phyloP scores from a whole-genome alignment of 2,888 invertebrate species.

The Steinernema hermaphroditum region DNA sequence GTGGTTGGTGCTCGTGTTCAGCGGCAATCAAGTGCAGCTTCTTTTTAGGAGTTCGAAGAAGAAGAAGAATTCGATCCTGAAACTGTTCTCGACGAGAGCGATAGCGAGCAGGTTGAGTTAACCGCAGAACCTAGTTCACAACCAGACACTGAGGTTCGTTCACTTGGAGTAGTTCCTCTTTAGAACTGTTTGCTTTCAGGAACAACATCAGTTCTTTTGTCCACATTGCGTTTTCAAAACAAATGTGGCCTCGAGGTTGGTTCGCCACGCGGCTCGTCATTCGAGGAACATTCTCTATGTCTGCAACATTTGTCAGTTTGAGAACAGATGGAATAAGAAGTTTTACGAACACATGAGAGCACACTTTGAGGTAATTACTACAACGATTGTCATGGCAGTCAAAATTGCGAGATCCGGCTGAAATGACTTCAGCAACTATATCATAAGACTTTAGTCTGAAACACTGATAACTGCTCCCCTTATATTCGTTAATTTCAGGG shows the following conservation, averaged over 20 bases:
- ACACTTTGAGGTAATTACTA: constrained; percentile 65
- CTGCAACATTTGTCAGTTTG: constrained; percentile 74
- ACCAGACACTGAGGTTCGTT: constrained; percentile 56
- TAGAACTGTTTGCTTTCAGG: constrained; percentile 66
- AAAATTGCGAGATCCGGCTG: no score
- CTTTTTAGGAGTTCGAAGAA: constrained; percentile 47
- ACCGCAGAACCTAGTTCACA: constrained; percentile 66
- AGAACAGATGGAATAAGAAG: constrained; percentile 73
- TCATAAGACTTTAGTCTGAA: no score
- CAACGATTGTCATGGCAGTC: no score
- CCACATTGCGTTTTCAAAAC: constrained; percentile 72
- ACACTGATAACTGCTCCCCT: not conserved
- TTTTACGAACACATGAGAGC: constrained; percentile 73
- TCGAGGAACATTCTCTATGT: constrained; percentile 72
- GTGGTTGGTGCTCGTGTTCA: not conserved
- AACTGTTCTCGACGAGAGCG: constrained; percentile 17
- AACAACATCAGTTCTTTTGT: constrained; percentile 65
- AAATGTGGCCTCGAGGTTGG: constrained; percentile 62
- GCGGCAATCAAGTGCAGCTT: no score
- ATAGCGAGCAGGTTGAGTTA: constrained; percentile 29
- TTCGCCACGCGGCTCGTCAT: constrained; percentile 71
- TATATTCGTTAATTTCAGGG: constrained; percentile 67
- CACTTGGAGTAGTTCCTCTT: not conserved
- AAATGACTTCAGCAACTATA: no score
- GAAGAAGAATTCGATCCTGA: constrained; percentile 47